Base-by-base conservation (phyloP, 2,797 vertebrate genomes). In the Menidia menidia region DNA sequence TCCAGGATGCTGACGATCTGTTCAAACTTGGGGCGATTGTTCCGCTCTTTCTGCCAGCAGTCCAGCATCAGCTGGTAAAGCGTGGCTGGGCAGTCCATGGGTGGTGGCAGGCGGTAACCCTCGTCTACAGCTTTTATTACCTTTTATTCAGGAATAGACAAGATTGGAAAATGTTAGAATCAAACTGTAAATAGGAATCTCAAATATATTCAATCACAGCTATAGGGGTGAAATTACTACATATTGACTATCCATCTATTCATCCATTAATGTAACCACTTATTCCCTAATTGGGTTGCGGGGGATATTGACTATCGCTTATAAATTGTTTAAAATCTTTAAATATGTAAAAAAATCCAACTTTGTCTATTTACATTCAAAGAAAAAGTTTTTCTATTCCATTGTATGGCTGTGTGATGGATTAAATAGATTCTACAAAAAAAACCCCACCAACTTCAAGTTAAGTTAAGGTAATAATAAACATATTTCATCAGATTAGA, bases 121-220 rank as follows among this genome's bases (percentile, higher is more conserved):
- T 99, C 98, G 75, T 99, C 98, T 60, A 99, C 97, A 31, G 98
- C 98, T 89, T 99, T 98, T 87, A 99, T 99, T 84, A 99, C 98
- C 98, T 99, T 86, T 25, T 0, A 64, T 6, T 12, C 3, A 51
- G 19, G 35, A 51, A 57, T 52, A 71, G 8, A 42, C 6, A 68
- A 1, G 0, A 19, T 51, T 53, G 30, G 0, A 67, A 30, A 55
- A 56, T 13, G 52, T 19, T 3, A 44, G 8, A 31, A 44, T 44
- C 30, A 31, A 2, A 14, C 1, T 31, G 19, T 4, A n/a, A 32
- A 19, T 60, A 10, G 14, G 12, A 41, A 12, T 47, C 85, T 25
- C 13, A 13, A 43, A 16, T 12, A 39, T 39, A 39, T 7, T 7
- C 10, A 39, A 39, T 30, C 12, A 51, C 0, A 30, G 19, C 50